Percentiles rank a stretch among this genome's conserved stretches.
These are phyloP conservation scores for Zaprionus lineosus DNA, from an alignment of 2,888 invertebrate genomes.

Conservation along the genomic window DNA sequence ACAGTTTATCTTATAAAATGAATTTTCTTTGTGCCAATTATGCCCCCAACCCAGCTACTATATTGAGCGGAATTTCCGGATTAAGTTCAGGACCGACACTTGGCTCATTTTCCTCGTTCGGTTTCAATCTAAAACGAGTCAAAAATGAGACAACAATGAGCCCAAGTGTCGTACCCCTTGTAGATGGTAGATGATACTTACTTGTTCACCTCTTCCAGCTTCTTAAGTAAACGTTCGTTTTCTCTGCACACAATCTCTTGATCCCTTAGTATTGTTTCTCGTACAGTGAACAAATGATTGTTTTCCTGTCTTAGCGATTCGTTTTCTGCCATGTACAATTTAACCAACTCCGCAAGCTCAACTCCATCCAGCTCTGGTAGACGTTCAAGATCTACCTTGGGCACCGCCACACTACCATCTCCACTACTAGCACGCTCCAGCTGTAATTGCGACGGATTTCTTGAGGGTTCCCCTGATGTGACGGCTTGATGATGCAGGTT, in stretches of 20 bases:
- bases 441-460: conserved; percentile 49
- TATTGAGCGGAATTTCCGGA: background rate
- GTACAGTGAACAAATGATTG: conserved; percentile 90
- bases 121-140: conserved; percentile 75
- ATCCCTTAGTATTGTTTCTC: conserved; percentile 92
- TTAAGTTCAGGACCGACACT: conserved; percentile 32
- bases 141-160: conserved; percentile 77
- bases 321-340: conserved; percentile 93
- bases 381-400: conserved; percentile 88
- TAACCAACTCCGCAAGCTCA: conserved; percentile 92
- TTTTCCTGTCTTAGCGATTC: conserved; percentile 92
- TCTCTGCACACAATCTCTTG: conserved; percentile 95
- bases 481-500: conserved; percentile 86
- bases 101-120: conserved; percentile 73
- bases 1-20: too few relatives aligned
- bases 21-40: too few relatives aligned
- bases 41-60: conserved; percentile 17
- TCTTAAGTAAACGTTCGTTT: conserved; percentile 93
- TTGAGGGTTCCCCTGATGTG: conserved; percentile 50
- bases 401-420: conserved; percentile 78
- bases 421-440: conserved; percentile 59
- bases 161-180: conserved; percentile 39
- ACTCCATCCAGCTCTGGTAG: conserved; percentile 89
- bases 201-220: conserved; percentile 94
- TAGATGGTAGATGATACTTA: conserved; percentile 83